Conservation (phyloP, 2,113 vertebrate genomes). For the Galbula dea region DNA sequence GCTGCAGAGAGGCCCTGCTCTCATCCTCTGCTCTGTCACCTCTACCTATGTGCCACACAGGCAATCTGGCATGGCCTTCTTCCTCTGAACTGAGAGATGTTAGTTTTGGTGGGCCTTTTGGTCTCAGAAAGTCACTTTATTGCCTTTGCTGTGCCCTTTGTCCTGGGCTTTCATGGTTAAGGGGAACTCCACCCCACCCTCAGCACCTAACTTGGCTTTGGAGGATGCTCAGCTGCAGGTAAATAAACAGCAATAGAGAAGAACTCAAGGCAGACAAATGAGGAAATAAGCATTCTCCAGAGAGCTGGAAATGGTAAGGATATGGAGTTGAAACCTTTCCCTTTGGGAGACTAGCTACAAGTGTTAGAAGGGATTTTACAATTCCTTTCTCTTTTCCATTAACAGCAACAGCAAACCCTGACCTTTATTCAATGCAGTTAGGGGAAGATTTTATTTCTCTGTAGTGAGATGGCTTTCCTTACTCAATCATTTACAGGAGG, state of each 20-base stretch:
- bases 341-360: background rate
- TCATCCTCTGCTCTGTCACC: background rate
- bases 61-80: background rate
- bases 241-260: background rate
- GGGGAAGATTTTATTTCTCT: background rate
- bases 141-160: background rate
- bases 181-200: background rate
- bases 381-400: background rate
- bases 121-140: background rate
- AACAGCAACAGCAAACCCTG: background rate
- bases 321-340: background rate
- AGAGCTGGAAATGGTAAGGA: background rate
- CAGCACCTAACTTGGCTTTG: background rate
- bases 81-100: accelerated
- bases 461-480: background rate
- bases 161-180: background rate
- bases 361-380: background rate
- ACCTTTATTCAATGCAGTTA: background rate
- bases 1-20: background rate
- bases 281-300: background rate
- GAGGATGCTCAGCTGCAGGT: background rate
- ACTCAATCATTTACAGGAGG: background rate
- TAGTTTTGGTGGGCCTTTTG: background rate
- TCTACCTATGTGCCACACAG: background rate
- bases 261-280: background rate